Evolutionary conservation across 1,140 invertebrate genomes (phyloP).

Genomic region (Drosophila tsacasi): DNA sequence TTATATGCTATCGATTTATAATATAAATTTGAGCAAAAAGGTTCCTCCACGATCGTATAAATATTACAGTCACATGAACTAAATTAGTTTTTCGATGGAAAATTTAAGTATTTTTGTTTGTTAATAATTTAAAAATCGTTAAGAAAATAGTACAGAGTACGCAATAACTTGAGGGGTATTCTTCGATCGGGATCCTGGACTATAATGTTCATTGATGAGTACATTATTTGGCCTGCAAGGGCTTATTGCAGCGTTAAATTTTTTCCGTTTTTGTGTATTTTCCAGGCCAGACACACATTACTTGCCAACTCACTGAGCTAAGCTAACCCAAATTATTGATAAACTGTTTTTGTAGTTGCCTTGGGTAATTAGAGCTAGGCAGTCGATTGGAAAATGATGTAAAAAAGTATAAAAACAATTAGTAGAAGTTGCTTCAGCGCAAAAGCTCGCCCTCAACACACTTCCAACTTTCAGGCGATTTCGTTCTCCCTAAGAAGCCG

Average conservation of each 20-base stretch:
- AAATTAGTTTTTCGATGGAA: neutral
- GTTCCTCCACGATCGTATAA: neutral
- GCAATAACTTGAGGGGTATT: neutral
- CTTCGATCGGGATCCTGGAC: neutral
- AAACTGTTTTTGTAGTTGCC: slow-evolving; percentile 37
- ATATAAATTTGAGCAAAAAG: neutral
- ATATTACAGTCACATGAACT: neutral
- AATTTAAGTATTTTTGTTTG: neutral
- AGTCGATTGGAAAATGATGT: slow-evolving; percentile 52
- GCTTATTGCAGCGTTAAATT: slow-evolving; percentile 66
- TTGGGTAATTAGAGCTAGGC: slow-evolving; percentile 36
- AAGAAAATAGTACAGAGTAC: neutral
- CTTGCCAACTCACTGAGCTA: slow-evolving; percentile 73
- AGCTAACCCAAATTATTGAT: slow-evolving; percentile 64
- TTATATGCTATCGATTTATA: neutral
- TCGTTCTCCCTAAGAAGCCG: slow-evolving; percentile 14
- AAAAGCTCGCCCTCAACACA: neutral
- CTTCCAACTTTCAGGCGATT: neutral
- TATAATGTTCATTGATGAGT: slow-evolving; percentile 1
- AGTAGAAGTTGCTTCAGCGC: neutral
- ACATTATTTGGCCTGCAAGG: slow-evolving; percentile 27
- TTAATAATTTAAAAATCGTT: neutral
- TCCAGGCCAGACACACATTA: slow-evolving; percentile 15
- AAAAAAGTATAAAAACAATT: slow-evolving; percentile 27
- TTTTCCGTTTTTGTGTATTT: slow-evolving; percentile 54